Evolutionary conservation across 2,888 invertebrate genomes (phyloP).

Genomic region (Rhingia campestris): DNA sequence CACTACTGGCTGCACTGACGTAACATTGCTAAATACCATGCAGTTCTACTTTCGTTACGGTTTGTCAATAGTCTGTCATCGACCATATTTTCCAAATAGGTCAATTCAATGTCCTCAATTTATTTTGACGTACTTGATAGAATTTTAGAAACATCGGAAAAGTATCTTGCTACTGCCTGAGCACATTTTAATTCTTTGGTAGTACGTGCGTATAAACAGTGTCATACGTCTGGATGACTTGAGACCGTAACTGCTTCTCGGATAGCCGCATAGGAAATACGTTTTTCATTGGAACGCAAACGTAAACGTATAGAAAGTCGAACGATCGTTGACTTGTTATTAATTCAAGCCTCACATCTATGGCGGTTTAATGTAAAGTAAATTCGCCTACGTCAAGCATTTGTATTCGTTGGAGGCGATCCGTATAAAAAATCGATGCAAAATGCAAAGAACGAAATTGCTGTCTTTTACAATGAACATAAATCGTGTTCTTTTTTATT

Average conservation of each 20-base stretch:
- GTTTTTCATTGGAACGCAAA: conserved; percentile 19
- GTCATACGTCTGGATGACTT: conserved; percentile 19
- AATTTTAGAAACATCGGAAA: conserved; percentile 9
- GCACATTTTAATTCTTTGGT: conserved; percentile 2
- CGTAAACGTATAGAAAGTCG: conserved; percentile 43
- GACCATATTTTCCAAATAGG: conserved; percentile 27
- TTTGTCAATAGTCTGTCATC: not conserved
- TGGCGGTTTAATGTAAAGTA: conserved; percentile 43
- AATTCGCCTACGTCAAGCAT: conserved; percentile 48
- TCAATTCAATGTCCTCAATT: conserved; percentile 14
- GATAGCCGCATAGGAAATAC: conserved; percentile 7
- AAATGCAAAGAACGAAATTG: conserved; percentile 41
- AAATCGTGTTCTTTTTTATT: conserved; percentile 20
- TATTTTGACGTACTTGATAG: conserved; percentile 10
- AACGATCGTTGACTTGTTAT: conserved; percentile 62
- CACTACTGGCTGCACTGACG: no score
- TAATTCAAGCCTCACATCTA: conserved; percentile 56
- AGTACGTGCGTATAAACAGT: conserved; percentile 39
- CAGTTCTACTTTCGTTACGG: not conserved
- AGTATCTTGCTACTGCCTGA: conserved; percentile 6
- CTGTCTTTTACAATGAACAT: conserved; percentile 29
- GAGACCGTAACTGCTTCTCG: conserved; percentile 6
- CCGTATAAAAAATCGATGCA: conserved; percentile 19
- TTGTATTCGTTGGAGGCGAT: conserved; percentile 46
- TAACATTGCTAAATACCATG: no score